Evolutionary conservation across 2,888 invertebrate genomes (phyloP), one percentile per base, ranked within the genome.

Genomic region (Siphlonurus alternatus): DNA sequence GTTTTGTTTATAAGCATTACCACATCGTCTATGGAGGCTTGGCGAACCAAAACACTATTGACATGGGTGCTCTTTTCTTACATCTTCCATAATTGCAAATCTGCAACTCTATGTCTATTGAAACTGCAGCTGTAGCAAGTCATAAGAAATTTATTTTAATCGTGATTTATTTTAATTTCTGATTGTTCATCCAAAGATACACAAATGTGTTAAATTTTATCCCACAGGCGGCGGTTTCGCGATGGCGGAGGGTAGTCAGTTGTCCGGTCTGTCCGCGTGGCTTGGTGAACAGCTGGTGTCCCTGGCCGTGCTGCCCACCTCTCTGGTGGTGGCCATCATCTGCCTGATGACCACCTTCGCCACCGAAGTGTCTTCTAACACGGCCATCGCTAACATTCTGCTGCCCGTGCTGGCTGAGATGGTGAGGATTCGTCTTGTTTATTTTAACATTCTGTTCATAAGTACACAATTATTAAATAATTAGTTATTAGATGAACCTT

Each of bases 141-240:
- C 53, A n/a, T 53, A 53, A 53, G n/a, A 53, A 53, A n/a, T 1
- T 53, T 24, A 61, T 20, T 61, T n/a, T 61, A 15, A 19, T 20
- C 51, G 25, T 25, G 7, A 1, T n/a, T 7, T 60, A n/a, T 23
- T 23, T 5, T 10, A 22, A 2, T 60, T 60, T 18, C 23, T 22
- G 23, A 19, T 24, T 23, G 15, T 3, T 7, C 23, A 5, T 3
- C 23, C n/a, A 19, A 60, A 60, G 2, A 22, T 60, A 3, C 23
- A 19, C 5, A 60, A 60, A 60, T 10, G 5, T n/a, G 25, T 22
- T 5, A 5, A 53, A 23, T 23, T 54, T 18, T 70, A 83, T 85
- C 93, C 60, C n/a, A n/a, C n/a, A n/a, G n/a, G n/a, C n/a, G 94
- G 94, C 25, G 94, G 94, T 0, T 94, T 94, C 75, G 93, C 94